Evolutionary conservation across 2,888 invertebrate genomes (phyloP), one percentile per base, ranked within the genome.

Genomic region (Acanthococcus lagerstroemiae): DNA sequence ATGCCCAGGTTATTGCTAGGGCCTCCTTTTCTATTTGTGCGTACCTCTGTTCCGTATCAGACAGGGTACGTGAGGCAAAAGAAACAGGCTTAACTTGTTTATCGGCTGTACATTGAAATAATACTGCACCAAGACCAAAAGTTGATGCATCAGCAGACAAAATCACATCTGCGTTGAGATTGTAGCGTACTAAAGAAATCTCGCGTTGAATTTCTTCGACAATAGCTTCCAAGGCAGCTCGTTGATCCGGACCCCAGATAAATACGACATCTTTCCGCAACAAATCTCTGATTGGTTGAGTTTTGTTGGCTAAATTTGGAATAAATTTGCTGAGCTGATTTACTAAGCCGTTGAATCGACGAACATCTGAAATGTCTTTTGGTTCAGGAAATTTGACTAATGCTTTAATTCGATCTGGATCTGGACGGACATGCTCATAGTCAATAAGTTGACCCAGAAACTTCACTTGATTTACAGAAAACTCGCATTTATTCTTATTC

Each of bases 401-500:
- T 15, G 70, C 55, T 26, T 69, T 63, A 9, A 73, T n/a, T 67
- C 72, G 70, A 25, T 70, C 67, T 25, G 67, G 67, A 50, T 70
- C 70, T 12, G 68, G 67, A 3, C 57, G 25, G 4, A 73, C 71
- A 9, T 71, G 71, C 6, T 69, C 48, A 24, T 67, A 55, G 5
- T 69, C 68, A 15, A 72, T 67, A 1, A 70, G 67, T 55, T 74
- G 72, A 2, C 72, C 73, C 15, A 73, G 65, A 69, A 72, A 73
- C 56, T 68, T 68, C 0, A 73, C 56, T 66, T 69, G 65, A 67
- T 69, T 4, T 67, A 57, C 44, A 26, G 68, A 57, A 27, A 71
- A 48, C 22, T 67, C 15, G 66, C 71, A 73, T 70, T 74, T 74
- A 9, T 69, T 63, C 44, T 71, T 67, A 57, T 75, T 74, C 7